Evolutionary conservation across 2,113 vertebrate genomes (phyloP).

Genomic region (Pterocles burchelli): DNA sequence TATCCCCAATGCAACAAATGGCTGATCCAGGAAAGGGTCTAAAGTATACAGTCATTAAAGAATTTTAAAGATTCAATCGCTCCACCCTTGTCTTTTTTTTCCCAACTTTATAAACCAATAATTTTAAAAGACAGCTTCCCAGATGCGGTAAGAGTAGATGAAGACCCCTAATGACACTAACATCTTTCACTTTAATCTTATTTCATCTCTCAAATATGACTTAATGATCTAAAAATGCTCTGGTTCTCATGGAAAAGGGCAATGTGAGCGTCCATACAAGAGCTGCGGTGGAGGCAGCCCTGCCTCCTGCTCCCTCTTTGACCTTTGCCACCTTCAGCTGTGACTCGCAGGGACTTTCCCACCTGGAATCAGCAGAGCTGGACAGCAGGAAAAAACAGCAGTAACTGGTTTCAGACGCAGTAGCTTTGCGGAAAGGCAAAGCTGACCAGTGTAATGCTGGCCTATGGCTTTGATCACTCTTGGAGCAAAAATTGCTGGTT

Average conservation of each 20-base stretch:
- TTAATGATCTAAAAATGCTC: neutral
- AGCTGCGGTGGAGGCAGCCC: neutral
- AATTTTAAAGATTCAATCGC: neutral
- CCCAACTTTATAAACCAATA: neutral
- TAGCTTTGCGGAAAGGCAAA: neutral
- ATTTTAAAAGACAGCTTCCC: neutral
- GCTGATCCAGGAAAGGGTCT: neutral
- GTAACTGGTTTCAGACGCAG: neutral
- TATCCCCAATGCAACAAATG: neutral
- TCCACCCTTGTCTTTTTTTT: neutral
- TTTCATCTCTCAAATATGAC: neutral
- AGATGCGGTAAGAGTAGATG: neutral
- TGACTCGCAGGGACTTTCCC: neutral
- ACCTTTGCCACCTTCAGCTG: too few species aligned
- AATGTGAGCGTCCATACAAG: too few species aligned
- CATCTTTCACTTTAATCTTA: neutral
- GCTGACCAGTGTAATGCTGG: neutral
- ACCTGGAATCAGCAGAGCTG: neutral
- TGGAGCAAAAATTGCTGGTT: neutral
- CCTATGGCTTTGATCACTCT: neutral
- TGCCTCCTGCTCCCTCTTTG: neutral
- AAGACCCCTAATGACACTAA: neutral
- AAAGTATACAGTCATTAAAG: neutral
- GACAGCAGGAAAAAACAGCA: neutral
- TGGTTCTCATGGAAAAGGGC: too few species aligned